Base-by-base conservation (phyloP, 2,797 vertebrate genomes). In the Varecia variegata region DNA sequence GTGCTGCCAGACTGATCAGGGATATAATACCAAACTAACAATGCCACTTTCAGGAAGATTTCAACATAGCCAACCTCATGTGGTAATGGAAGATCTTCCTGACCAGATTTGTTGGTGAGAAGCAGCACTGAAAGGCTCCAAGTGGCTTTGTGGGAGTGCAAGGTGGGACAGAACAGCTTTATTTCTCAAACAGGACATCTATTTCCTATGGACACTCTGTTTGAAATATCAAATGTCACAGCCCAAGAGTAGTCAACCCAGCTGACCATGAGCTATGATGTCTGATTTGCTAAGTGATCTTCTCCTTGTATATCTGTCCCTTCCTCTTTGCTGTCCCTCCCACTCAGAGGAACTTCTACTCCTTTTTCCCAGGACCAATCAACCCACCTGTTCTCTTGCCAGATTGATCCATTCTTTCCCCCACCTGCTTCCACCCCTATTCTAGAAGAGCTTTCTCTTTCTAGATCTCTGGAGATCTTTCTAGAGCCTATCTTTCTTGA, bases 81-180 rank as follows among this genome's bases (percentile, higher is more conserved):
- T 3, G 58, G 38, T 25, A 17, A 25, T 2, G 38, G 32, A 8
- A 40, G 38, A 20, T 3, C 12, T 43, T 60, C 71, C 68, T 12
- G 21, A 47, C 5, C 21, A 18, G 82, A 45, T 3, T 5, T 20
- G 50, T 5, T 15, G 50, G 30, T 0, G 21, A 25, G 12, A 5
- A 45, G 7, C 6, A 86, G 30, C 0, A 14, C 1, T 25, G 13
- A 35, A 0, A 2, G n/a, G 14, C 62, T 83, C n/a, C 30, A 15
- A 3, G 18, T 7, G 30, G 30, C 45, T 65, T 17, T 43, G 38
- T 30, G 62, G 35, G 18, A 52, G 10, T 38, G 4, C 32, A 32
- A 15, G 21, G 43, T 12, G 9, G 21, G 23, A 32, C 8, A 45
- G 35, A 3, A 43, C 50, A 35, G 21, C 21, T 54, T 62, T 18